Evolutionary conservation across 2,888 invertebrate genomes (phyloP), one percentile per base, ranked within the genome.

Genomic region (Tuberolachnus salignus): DNA sequence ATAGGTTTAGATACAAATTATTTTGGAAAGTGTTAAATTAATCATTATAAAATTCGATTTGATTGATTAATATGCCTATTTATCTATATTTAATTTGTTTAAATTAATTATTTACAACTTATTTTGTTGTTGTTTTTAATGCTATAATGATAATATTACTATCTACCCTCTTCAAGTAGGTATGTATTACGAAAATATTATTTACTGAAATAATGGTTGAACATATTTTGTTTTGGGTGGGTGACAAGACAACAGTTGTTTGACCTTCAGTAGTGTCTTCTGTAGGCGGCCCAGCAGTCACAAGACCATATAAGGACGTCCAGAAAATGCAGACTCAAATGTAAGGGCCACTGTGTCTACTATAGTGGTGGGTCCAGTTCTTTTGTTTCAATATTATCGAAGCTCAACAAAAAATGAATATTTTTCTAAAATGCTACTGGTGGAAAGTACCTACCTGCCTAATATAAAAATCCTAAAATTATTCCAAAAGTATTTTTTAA

Each of bases 221-320:
- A 78, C 19, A 21, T 55, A 67, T 67, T 67, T 67, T 26, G 11
- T 67, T 78, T 34, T 78, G 75, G 75, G 75, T 78, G 75, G 75
- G 75, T 78, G 75, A 69, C 67, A 57, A 49, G 67, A 78, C 75
- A 78, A 78, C 75, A 78, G 75, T 78, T 78, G 75, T 78, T 78
- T 78, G 75, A 78, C 75, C 75, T 78, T 78, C 75, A 23, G 49
- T 59, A 69, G 49, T 78, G 44, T 78, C 75, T 78, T 78, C 67
- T 67, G 75, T 78, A 67, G 75, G 75, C 75, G 75, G 75, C 19
- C 34, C 59, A 59, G 57, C 75, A 67, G 75, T 67, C 75, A 69
- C 67, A 67, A 57, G 57, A 78, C 75, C 75, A 78, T 67, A 78
- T 78, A 78, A 57, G 75, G 75, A 78, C 67, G 75, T 78, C 75